Conservation (phyloP, 2,113 vertebrate genomes). For the Bujurquina vittata region DNA sequence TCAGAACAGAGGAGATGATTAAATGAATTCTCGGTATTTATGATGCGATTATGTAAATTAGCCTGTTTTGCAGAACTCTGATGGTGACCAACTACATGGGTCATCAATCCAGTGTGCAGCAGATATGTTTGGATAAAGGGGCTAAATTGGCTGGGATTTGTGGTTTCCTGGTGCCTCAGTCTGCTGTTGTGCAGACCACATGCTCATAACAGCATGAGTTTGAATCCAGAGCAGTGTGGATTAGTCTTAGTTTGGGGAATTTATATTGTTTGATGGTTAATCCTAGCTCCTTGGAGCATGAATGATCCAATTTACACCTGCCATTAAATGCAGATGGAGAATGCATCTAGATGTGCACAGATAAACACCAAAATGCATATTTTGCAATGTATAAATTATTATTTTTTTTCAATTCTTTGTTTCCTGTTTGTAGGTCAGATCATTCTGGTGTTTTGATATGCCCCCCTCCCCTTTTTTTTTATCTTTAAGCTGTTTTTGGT, state of each 20-base stretch:
- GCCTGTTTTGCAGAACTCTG: constrained; percentile 80
- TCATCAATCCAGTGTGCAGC: constrained; percentile 71
- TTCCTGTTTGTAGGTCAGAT: constrained; percentile 5
- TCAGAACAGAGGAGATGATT: constrained; percentile 93
- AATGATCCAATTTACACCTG: constrained; percentile 78
- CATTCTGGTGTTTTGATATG: neutral
- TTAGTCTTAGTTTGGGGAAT: constrained; percentile 70
- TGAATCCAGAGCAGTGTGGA: constrained; percentile 70
- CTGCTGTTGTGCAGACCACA: constrained; percentile 65
- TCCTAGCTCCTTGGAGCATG: constrained; percentile 70
- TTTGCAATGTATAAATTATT: neutral
- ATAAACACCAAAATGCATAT: constrained; percentile 25
- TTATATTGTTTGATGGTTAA: constrained; percentile 75
- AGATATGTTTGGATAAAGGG: constrained; percentile 75
- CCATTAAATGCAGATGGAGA: constrained; percentile 65
- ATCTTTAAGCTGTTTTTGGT: constrained; percentile 9
- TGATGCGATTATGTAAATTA: constrained; percentile 99
- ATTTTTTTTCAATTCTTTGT: neutral
- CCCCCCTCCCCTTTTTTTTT: constrained; percentile 7
- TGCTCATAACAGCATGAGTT: constrained; percentile 71
- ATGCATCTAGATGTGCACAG: constrained; percentile 49
- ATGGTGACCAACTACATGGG: constrained; percentile 76
- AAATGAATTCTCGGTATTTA: constrained; percentile 98
- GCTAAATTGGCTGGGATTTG: constrained; percentile 75
- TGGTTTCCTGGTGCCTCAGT: constrained; percentile 68